Evolutionary conservation across 37 sponge, comb jelly and placozoan species (phyloP).

Genomic region (Spongilla lacustris): DNA sequence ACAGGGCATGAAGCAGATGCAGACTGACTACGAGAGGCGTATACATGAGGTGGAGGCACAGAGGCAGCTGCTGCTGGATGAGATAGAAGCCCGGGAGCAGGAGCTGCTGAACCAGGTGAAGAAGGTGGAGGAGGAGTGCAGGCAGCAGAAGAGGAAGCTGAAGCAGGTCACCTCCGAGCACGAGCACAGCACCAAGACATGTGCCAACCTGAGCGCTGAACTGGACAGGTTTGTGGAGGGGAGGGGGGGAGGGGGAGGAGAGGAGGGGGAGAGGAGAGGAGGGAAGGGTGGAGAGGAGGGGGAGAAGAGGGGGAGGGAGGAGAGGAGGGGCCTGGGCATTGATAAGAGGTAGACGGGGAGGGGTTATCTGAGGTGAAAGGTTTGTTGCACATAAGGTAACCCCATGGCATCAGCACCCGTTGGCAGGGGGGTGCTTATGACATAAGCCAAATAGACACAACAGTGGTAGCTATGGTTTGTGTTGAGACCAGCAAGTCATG

Average conservation of each 20-base stretch:
- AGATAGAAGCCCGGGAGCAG: constrained; percentile 61
- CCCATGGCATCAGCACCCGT: neutral
- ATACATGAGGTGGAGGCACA: constrained; percentile 73
- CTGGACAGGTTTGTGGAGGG: constrained; percentile 45
- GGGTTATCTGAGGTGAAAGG: no score
- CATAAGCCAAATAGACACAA: no score
- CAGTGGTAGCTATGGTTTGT: no score
- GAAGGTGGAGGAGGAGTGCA: constrained; percentile 59
- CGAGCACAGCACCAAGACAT: constrained; percentile 47
- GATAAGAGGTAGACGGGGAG: neutral
- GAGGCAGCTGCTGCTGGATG: constrained; percentile 61
- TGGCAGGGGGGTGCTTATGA: neutral
- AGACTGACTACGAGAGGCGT: constrained; percentile 81
- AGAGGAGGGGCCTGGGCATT: neutral
- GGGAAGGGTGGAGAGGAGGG: neutral
- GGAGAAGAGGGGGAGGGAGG: neutral
- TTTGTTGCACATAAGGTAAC: no score
- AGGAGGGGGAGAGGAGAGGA: neutral
- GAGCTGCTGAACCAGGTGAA: constrained; percentile 27
- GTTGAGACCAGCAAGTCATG: no score
- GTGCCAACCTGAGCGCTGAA: constrained; percentile 42
- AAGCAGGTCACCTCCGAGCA: constrained; percentile 61
- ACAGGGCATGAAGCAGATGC: constrained; percentile 62
- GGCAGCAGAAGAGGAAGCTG: constrained; percentile 63
- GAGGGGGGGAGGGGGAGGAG: neutral